Evolutionary conservation across 2,113 vertebrate genomes (phyloP), one percentile per base, ranked within the genome.

Genomic region (Lanius ludovicianus): DNA sequence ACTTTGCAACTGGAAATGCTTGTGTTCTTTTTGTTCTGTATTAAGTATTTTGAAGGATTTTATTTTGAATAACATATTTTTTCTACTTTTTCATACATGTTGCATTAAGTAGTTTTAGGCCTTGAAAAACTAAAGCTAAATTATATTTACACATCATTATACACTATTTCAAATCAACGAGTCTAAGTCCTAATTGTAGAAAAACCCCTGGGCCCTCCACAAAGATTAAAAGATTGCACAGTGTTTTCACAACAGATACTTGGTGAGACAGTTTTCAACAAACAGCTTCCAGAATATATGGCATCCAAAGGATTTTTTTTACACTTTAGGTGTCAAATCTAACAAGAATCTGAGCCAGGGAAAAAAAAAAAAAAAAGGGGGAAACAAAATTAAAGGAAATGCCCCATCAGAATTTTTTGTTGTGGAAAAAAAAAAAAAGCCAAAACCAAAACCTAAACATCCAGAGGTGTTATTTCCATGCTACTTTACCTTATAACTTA

Each of bases 231-330:
- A 88, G 41, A 59, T 7, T 83, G 44, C 41, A 76, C 33, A 89
- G n/a, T 69, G 63, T 93, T 96, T 96, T 91, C 93, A 93, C 44
- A 95, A 92, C 47, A 87, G 37, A 76, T 83, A 88, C 67, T 70
- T 88, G 35, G 60, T 75, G 75, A 93, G 69, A 91, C n/a, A 53
- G 30, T 88, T 94, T 79, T 84, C 67, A 68, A 27, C n/a, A 75
- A 49, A 78, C n/a, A 70, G 50, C 15, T 39, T 86, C 47, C 30
- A 91, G 47, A 90, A 55, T 63, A 63, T 3, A 42, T 1, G 1
- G 39, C 33, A 84, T 63, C 76, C 28, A 53, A 62, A 84, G 31
- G 28, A 30, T 92, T 77, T 65, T 19, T 62, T 62, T 41, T 46
- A 67, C 14, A 73, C 50, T 67, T 95, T 50, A 24, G 23, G 23